phyloP scores from a whole-genome alignment of 2,797 vertebrate genomes.

The Manis crassicaudata region DNA sequence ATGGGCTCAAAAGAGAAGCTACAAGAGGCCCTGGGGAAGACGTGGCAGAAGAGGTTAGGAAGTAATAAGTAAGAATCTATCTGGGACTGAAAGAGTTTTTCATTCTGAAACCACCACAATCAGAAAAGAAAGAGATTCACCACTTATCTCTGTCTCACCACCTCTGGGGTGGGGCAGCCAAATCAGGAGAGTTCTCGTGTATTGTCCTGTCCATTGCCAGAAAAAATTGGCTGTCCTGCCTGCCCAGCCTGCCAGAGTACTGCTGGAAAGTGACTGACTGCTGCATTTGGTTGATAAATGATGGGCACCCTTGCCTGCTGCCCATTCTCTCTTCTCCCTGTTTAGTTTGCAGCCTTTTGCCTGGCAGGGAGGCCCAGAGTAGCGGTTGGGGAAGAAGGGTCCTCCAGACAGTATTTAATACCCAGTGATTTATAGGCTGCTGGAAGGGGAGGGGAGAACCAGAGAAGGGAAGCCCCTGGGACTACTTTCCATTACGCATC shows the following conservation, averaged over 20 bases:
- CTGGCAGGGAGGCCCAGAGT: slow-evolving; percentile 38
- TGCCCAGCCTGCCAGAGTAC: slow-evolving; percentile 56
- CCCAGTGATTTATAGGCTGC: slow-evolving; percentile 60
- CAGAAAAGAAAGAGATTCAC: slow-evolving; percentile 30
- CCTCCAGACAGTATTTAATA: slow-evolving; percentile 49
- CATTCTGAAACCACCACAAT: slow-evolving; percentile 42
- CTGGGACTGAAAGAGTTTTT: slow-evolving; percentile 15
- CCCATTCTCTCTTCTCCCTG: slow-evolving; percentile 50
- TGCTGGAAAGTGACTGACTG: neutral
- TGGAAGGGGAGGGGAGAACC: neutral
- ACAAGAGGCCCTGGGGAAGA: neutral
- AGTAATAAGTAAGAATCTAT: neutral
- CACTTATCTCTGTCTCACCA: slow-evolving; percentile 25
- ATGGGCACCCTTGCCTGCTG: slow-evolving; percentile 32
- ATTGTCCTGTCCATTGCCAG: slow-evolving; percentile 57
- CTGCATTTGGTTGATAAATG: slow-evolving; percentile 43
- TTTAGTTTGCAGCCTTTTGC: slow-evolving; percentile 47
- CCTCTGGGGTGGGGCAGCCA: neutral
- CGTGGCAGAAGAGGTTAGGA: neutral
- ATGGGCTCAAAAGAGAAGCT: slow-evolving; percentile 23
- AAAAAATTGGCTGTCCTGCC: slow-evolving; percentile 48
- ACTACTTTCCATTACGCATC: slow-evolving; percentile 12
- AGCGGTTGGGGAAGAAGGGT: neutral
- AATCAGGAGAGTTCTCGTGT: slow-evolving; percentile 3
- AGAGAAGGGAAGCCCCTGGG: neutral